These are phyloP conservation scores for Ranitomeya imitator DNA, from an alignment of 2,113 vertebrate species.

Conservation along the genomic window DNA sequence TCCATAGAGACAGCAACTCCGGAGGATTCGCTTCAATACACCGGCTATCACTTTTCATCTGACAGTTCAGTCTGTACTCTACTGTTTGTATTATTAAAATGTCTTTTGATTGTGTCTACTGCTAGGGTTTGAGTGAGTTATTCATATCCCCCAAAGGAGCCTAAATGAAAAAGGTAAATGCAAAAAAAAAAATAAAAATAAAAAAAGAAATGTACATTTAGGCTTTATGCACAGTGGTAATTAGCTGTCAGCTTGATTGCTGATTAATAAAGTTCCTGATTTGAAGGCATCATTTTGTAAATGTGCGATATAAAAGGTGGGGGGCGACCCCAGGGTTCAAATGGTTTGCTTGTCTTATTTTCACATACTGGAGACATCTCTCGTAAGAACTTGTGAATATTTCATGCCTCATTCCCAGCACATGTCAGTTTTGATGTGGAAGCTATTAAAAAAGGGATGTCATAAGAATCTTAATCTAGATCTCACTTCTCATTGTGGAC, in stretches of 20 bases:
- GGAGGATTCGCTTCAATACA: constrained; percentile 51
- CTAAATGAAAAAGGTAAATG: constrained; percentile 49
- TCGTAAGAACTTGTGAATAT: constrained; percentile 51
- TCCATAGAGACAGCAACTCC: constrained; percentile 41
- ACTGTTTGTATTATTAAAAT: constrained; percentile 44
- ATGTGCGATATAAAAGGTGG: constrained; percentile 24
- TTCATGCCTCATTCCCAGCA: constrained; percentile 36
- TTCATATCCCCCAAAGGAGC: constrained; percentile 21
- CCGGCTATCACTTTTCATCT: constrained; percentile 48
- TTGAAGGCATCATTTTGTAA: constrained; percentile 34
- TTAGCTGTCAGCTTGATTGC: constrained; percentile 51
- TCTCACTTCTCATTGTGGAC: constrained; percentile 34
- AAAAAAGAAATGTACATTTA: constrained; percentile 4
- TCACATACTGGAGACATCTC: constrained; percentile 27
- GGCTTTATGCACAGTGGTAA: background rate
- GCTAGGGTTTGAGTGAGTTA: constrained; percentile 29
- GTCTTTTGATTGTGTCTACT: constrained; percentile 43
- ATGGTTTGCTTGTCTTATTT: constrained; percentile 30
- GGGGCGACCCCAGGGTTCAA: background rate
- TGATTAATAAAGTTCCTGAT: constrained; percentile 40
- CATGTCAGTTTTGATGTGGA: constrained; percentile 43
- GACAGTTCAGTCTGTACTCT: constrained; percentile 52
- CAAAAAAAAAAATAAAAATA: constrained; percentile 28
- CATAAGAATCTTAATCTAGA: constrained; percentile 51
- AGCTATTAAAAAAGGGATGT: constrained; percentile 54